Evolutionary conservation across 2,113 vertebrate genomes (phyloP).

Genomic region (Numida meleagris): DNA sequence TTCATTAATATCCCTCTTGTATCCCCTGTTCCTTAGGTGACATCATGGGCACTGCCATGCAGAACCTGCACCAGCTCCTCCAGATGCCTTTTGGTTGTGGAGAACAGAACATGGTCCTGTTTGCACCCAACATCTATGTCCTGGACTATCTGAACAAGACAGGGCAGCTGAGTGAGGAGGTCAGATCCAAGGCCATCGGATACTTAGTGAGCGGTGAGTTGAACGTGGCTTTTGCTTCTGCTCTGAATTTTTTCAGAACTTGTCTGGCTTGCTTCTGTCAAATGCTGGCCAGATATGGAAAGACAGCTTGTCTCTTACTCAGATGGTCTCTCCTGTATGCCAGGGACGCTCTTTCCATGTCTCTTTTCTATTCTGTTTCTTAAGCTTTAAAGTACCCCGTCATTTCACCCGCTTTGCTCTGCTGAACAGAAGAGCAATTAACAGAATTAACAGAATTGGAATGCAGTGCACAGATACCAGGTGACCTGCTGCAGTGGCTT

Average conservation of each 20-base stretch:
- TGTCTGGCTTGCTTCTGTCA: not conserved
- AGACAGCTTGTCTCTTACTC: not conserved
- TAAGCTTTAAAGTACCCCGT: not conserved
- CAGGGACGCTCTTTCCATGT: not conserved
- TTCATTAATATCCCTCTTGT: not conserved
- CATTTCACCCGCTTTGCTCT: not conserved
- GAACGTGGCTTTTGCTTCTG: not conserved
- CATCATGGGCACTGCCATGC: slow-evolving; percentile 82
- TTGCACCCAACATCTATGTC: slow-evolving; percentile 88
- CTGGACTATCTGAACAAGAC: slow-evolving; percentile 86
- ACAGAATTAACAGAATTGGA: not conserved
- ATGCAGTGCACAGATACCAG: not conserved
- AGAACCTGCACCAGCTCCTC: slow-evolving; percentile 85
- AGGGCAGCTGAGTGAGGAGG: slow-evolving; percentile 79
- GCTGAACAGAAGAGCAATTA: no score
- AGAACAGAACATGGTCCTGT: not conserved
- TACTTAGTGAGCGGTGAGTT: slow-evolving; percentile 84
- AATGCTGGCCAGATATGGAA: not conserved
- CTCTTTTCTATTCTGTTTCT: not conserved
- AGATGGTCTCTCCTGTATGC: not conserved
- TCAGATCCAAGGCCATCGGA: slow-evolving; percentile 74
- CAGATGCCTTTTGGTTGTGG: slow-evolving; percentile 77
- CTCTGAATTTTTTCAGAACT: not conserved
- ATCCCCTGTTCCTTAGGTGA: slow-evolving; percentile 78
- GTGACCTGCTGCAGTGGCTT: not conserved